Conservation (phyloP, 2,888 invertebrate genomes). For the Ptychoptera albimana region DNA sequence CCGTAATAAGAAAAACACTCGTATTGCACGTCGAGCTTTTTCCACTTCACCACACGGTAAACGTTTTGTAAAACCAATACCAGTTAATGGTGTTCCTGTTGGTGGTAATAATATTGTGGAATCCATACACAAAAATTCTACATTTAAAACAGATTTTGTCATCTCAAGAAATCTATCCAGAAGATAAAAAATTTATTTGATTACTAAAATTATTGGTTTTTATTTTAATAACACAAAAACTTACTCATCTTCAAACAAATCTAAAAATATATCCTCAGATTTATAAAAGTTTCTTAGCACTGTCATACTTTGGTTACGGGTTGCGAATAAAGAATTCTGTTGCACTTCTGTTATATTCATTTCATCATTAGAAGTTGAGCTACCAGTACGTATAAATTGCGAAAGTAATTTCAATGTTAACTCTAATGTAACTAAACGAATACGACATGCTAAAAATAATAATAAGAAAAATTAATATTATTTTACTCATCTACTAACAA, state of each 20-base stretch:
- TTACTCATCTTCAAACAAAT: conserved; percentile 95
- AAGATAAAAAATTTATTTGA: conserved; percentile 16
- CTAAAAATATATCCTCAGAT: conserved; percentile 94
- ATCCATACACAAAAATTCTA: conserved; percentile 94
- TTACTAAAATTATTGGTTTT: background rate
- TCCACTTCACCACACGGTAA: conserved; percentile 93
- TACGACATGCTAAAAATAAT: conserved; percentile 57
- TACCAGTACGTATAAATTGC: conserved; percentile 11
- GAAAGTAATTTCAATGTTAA: conserved; percentile 63
- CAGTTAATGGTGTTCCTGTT: conserved; percentile 89
- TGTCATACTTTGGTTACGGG: conserved; percentile 66
- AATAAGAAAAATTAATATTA: conserved; percentile 9
- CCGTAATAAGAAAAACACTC: conserved; percentile 81
- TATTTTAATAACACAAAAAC: conserved; percentile 16
- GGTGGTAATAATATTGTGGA: conserved; percentile 88
- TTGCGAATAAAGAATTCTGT: conserved; percentile 44
- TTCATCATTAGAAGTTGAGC: conserved; percentile 16
- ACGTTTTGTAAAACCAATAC: conserved; percentile 84
- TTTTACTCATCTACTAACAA: too few species aligned
- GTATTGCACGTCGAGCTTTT: conserved; percentile 72
- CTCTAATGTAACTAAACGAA: conserved; percentile 85
- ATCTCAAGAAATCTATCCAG: conserved; percentile 61
- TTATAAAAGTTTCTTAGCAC: conserved; percentile 85
- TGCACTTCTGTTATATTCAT: conserved; percentile 31
- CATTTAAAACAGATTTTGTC: conserved; percentile 69